Conservation (phyloP, 2,113 vertebrate species). For the Chlorocebus sabaeus region DNA sequence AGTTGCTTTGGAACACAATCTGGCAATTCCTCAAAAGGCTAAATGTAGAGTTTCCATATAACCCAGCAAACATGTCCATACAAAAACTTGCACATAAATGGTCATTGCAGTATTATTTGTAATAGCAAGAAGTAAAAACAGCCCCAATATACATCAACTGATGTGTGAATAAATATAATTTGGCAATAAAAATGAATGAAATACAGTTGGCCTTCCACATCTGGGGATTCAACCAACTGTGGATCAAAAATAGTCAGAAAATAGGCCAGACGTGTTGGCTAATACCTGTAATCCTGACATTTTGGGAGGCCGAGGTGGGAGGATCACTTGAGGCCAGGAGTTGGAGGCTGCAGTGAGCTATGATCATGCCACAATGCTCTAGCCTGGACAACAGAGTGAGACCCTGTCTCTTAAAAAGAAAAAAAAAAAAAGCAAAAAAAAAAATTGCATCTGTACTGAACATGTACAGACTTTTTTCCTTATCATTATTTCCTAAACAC, state of each 20-base stretch:
- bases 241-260: background rate
- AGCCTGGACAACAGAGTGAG: no score
- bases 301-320: no score
- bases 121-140: background rate
- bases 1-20: background rate
- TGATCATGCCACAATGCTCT: no score
- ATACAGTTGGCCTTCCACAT: background rate
- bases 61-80: background rate
- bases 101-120: background rate
- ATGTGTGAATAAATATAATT: background rate
- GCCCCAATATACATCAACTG: background rate
- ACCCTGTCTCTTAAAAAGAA: no score
- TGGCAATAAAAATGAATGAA: background rate
- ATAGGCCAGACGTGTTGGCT: no score
- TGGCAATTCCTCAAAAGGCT: background rate
- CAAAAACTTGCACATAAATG: background rate
- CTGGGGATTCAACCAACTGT: background rate
- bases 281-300: no score
- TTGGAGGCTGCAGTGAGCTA: no score
- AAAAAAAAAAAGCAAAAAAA: background rate
- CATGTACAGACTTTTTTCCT: background rate
- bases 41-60: background rate
- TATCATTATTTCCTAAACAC: background rate
- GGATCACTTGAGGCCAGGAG: no score
- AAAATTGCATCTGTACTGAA: background rate